Percentiles rank a stretch among this genome's conserved stretches.
Conservation (phyloP, 2,888 invertebrate species). For the Meiosimyza platycephala region DNA sequence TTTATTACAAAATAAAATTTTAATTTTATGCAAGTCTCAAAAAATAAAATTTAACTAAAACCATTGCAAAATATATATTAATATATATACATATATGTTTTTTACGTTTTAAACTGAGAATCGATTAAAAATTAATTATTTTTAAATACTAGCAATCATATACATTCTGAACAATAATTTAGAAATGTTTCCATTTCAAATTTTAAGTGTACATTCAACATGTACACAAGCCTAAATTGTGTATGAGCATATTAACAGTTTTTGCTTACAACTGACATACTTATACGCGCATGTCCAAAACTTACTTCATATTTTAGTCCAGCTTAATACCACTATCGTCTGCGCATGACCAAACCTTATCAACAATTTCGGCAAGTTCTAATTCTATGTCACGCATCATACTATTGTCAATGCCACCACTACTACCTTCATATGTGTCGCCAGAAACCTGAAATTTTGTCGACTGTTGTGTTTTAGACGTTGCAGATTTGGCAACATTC, state of each 20-base stretch:
- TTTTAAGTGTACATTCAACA: slow-evolving; percentile 5
- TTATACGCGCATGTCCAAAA: slow-evolving; percentile 21
- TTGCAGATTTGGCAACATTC: slow-evolving; percentile 1
- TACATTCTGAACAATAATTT: slow-evolving; percentile 21
- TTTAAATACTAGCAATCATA: slow-evolving; percentile 11
- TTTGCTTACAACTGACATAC: slow-evolving; percentile 24
- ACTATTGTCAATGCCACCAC: slow-evolving; percentile 73
- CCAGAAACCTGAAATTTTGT: slow-evolving; percentile 49
- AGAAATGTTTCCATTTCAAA: background rate
- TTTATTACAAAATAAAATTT: slow-evolving; percentile 15
- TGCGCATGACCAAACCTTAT: slow-evolving; percentile 69
- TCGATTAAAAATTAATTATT: slow-evolving; percentile 11
- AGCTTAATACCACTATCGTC: slow-evolving; percentile 62
- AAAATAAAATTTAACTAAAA: slow-evolving; percentile 25
- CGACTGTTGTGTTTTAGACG: slow-evolving; percentile 44
- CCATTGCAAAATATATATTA: background rate
- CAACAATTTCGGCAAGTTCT: slow-evolving; percentile 70
- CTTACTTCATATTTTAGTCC: slow-evolving; percentile 48
- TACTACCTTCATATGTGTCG: slow-evolving; percentile 69
- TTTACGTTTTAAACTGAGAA: slow-evolving; percentile 20
- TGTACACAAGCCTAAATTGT: slow-evolving; percentile 11
- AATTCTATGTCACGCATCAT: slow-evolving; percentile 75
- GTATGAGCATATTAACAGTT: slow-evolving; percentile 1
- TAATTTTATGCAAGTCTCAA: slow-evolving; percentile 18
- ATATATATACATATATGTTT: background rate